Evolutionary conservation across 1,140 invertebrate genomes (phyloP), one percentile per base, ranked within the genome.

Genomic region (Gonioctena quinquepunctata): DNA sequence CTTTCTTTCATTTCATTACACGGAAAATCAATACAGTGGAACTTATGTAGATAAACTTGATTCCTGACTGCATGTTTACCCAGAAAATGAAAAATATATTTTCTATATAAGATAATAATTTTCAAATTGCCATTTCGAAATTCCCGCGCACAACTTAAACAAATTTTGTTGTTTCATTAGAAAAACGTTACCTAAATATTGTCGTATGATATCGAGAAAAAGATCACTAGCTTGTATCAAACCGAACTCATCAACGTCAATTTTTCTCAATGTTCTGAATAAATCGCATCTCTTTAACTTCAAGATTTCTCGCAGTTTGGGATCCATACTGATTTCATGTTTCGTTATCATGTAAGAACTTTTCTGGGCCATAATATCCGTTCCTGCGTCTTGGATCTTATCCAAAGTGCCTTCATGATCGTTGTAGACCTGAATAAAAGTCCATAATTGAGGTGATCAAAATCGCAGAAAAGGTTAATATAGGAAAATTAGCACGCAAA

Each of bases 211-310:
- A 23, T 66, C 66, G 4, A 76, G 77, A 13, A 76, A 68, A 3
- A 79, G 25, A 65, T 76, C 72, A 22, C 57, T 13, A 19, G 61
- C 42, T 28, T 76, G 52, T 19, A 79, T 49, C 16, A 79, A 56
- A 3, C 66, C 68, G 63, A 68, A 77, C 57, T 71, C 64, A 2
- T 57, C 3, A n/a, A 66, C 66, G 18, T 16, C 33, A 16, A 6
- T 22, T 18, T 49, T 13, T 16, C 62, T 16, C 7, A 77, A 28
- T 16, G 65, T 22, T 0, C 26, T 26, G 49, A 76, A 76, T 13
- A 77, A 56, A 22, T 67, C 22, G 25, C 62, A 54, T 4, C 66
- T 16, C 52, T 76, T 70, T n/a, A 75, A 22, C 21, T 72, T 73
- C 11, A 69, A 25, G n/a, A 19, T 50, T 68, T 77, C 75, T 28